phyloP scores from a whole-genome alignment of 2,888 invertebrate genomes.

The Drosophila mercatorum region DNA sequence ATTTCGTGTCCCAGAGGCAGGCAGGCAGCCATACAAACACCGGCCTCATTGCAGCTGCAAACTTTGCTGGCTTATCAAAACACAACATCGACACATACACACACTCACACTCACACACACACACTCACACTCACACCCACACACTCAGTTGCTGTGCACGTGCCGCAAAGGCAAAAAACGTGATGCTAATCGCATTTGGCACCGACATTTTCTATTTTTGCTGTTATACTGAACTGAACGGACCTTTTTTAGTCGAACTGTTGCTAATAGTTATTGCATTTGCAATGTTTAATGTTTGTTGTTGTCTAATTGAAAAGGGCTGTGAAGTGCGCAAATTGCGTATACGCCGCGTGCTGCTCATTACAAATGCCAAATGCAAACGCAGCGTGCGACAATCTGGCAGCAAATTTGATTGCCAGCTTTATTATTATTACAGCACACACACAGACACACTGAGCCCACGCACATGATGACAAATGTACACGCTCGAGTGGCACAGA shows the following conservation, averaged over 20 bases:
- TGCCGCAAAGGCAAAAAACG: slow-evolving; percentile 49
- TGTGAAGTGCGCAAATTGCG: slow-evolving; percentile 28
- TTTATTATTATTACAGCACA: slow-evolving; percentile 51
- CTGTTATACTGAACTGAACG: slow-evolving; percentile 1
- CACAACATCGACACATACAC: slow-evolving; percentile 49
- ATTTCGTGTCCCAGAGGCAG: slow-evolving; percentile 19
- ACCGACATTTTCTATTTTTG: slow-evolving; percentile 38
- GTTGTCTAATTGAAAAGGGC: slow-evolving; percentile 53
- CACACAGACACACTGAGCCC: slow-evolving; percentile 18
- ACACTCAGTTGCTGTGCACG: slow-evolving; percentile 37
- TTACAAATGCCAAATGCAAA: slow-evolving; percentile 35
- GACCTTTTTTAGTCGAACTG: slow-evolving; percentile 6
- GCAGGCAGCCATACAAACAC: slow-evolving; percentile 58
- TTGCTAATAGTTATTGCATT: slow-evolving; percentile 29
- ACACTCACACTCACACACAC: background rate
- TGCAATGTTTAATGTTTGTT: slow-evolving; percentile 21
- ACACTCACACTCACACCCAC: slow-evolving; percentile 2
- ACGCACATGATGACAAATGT: slow-evolving; percentile 11
- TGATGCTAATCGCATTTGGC: slow-evolving; percentile 70
- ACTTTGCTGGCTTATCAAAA: slow-evolving; percentile 68
- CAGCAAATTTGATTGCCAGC: slow-evolving; percentile 55
- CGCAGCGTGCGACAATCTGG: slow-evolving; percentile 52
- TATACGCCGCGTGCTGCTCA: slow-evolving; percentile 30
- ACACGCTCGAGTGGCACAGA: slow-evolving; percentile 18
- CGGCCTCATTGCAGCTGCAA: slow-evolving; percentile 59